Evolutionary conservation across 2,797 vertebrate genomes (phyloP).

Genomic region (Yasuhikotakia modesta): DNA sequence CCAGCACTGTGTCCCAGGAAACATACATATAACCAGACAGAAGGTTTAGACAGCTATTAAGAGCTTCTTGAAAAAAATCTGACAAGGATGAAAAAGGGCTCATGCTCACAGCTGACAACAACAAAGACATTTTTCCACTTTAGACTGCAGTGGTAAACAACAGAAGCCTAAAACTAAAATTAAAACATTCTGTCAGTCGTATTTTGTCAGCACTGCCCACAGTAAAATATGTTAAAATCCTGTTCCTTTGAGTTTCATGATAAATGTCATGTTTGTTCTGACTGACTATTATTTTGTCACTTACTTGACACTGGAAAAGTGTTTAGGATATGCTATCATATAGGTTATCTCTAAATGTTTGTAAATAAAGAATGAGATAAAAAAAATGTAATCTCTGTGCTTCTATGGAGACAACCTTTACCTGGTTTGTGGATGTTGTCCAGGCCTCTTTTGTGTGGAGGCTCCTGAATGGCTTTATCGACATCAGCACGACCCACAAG

Average conservation of each 20-base stretch:
- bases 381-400: no score
- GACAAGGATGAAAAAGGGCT: neutral
- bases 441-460: conserved; percentile 93
- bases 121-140: neutral
- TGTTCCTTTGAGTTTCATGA: no score
- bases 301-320: no score
- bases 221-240: no score
- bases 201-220: no score
- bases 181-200: neutral
- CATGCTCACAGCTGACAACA: conserved; percentile 31
- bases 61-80: neutral
- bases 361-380: no score
- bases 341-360: no score
- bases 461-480: conserved; percentile 97
- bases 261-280: no score
- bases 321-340: no score
- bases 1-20: conserved; percentile 62
- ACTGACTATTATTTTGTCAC: no score
- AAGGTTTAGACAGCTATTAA: conserved; percentile 33
- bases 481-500: conserved; percentile 93
- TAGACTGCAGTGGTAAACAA: neutral
- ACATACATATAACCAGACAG: conserved; percentile 27
- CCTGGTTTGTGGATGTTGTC: conserved; percentile 81
- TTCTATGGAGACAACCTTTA: conserved; percentile 16
- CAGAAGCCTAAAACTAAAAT: neutral